Conservation (phyloP, 2,113 vertebrate species). For the Rhea pennata region DNA sequence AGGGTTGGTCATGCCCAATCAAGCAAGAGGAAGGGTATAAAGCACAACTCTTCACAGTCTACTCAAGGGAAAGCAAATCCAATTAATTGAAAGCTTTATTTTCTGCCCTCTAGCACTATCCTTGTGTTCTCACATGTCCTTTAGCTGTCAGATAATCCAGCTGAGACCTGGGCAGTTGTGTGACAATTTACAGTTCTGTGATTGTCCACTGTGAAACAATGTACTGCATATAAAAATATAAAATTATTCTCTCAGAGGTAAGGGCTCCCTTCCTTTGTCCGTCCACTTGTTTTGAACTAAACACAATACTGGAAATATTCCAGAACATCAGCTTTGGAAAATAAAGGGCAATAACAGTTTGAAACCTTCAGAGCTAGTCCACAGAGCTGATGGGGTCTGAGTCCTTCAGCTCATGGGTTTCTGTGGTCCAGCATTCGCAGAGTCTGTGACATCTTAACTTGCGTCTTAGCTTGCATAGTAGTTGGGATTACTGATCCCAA, state of each 20-base stretch:
- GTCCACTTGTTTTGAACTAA: background rate
- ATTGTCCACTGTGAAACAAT: background rate
- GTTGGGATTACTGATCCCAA: background rate
- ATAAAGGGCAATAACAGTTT: background rate
- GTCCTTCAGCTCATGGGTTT: background rate
- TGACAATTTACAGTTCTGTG: background rate
- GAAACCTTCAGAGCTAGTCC: background rate
- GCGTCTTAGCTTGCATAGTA: background rate
- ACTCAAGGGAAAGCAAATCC: background rate
- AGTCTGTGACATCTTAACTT: background rate
- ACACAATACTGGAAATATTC: background rate
- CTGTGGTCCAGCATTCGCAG: background rate
- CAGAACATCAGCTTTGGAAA: background rate
- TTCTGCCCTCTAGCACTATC: background rate
- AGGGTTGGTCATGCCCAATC: background rate
- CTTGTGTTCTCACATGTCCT: background rate
- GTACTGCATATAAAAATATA: background rate
- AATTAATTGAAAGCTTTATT: background rate
- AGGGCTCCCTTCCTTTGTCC: background rate
- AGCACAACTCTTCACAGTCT: slow-evolving; percentile 20
- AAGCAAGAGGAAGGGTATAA: background rate
- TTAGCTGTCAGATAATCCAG: background rate
- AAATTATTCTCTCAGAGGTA: background rate
- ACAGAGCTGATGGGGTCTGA: background rate
- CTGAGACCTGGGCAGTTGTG: background rate